These are phyloP conservation scores for Drosophila setosimentum DNA, from an alignment of 2,888 invertebrate genomes.

Conservation along the genomic window DNA sequence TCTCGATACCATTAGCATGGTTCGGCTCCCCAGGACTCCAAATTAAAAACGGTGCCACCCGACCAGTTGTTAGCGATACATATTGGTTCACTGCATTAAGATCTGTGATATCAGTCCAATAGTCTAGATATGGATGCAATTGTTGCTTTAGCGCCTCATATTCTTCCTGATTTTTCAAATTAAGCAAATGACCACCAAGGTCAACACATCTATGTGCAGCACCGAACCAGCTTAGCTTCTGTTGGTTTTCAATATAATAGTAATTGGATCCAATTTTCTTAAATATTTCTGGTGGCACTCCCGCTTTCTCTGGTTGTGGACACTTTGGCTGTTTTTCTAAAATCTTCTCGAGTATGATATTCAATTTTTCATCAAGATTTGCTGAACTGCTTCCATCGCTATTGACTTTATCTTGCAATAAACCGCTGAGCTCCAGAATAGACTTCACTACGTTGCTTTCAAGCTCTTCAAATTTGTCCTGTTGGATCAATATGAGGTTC, in stretches of 20 bases:
- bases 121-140: background rate
- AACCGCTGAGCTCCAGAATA: background rate
- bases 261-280: background rate
- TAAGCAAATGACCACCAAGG: background rate
- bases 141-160: background rate
- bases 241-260: background rate
- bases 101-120: background rate
- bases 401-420: background rate
- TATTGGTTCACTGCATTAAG: background rate
- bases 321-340: background rate
- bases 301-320: background rate
- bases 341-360: background rate
- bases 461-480: background rate
- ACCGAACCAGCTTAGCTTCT: background rate
- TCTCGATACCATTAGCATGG: background rate
- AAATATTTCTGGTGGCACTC: background rate
- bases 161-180: background rate
- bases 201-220: background rate
- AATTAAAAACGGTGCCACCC: background rate
- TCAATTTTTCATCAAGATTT: background rate
- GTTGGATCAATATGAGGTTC: background rate
- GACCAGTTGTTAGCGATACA: background rate
- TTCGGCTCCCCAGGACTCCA: background rate
- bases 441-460: background rate
- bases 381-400: background rate